phyloP scores from a whole-genome alignment of 2,888 invertebrate genomes.

The Pimpla rufipes region DNA sequence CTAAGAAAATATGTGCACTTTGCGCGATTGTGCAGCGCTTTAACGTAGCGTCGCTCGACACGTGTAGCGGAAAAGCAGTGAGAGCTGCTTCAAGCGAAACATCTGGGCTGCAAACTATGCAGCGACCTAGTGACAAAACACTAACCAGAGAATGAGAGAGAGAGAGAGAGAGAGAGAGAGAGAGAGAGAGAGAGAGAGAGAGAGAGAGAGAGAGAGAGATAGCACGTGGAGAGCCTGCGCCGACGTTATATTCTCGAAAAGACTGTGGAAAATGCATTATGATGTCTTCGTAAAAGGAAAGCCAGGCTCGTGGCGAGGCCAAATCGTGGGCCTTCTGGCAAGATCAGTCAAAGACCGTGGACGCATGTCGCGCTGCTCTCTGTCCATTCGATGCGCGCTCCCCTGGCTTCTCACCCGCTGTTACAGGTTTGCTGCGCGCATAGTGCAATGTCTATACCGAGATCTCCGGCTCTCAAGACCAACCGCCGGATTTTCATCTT shows the following conservation, averaged over 20 bases:
- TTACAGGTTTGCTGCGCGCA: constrained; percentile 3
- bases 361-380: background rate
- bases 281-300: constrained; percentile 15
- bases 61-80: too few relatives aligned
- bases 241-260: background rate
- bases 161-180: background rate
- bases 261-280: constrained; percentile 9
- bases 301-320: background rate
- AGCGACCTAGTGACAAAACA: too few relatives aligned
- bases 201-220: background rate
- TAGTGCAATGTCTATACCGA: background rate
- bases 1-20: too few relatives aligned
- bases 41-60: too few relatives aligned
- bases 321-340: background rate
- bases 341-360: constrained; percentile 5
- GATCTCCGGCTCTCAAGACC: constrained; percentile 8
- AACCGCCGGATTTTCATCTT: background rate
- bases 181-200: background rate
- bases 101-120: background rate
- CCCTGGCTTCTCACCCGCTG: background rate
- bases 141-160: background rate
- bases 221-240: background rate
- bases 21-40: too few relatives aligned
- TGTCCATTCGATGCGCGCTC: constrained; percentile 3
- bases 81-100: background rate